Evolutionary conservation across 2,113 vertebrate species (phyloP).

Genomic region (Atrichornis clamosus): DNA sequence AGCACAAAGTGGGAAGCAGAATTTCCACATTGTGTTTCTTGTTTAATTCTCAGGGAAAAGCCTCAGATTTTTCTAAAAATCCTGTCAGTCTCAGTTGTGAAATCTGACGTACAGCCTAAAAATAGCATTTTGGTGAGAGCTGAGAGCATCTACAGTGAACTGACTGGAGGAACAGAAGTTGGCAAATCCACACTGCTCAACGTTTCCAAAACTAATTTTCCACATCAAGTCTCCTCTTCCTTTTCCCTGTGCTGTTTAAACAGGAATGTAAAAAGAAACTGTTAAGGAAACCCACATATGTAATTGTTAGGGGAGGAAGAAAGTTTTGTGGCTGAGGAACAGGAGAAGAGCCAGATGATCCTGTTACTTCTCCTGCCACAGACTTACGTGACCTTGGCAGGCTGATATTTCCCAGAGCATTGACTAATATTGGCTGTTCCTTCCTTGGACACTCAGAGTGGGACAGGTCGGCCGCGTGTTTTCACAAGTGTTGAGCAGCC

Average conservation of each 20-base stretch:
- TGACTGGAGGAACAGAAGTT: conserved; percentile 27
- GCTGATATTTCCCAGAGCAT: neutral
- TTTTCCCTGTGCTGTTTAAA: conserved; percentile 68
- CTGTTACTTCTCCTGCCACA: conserved; percentile 47
- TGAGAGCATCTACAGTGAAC: neutral
- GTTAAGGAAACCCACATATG: conserved; percentile 66
- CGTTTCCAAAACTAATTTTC: conserved; percentile 69
- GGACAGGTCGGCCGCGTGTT: neutral
- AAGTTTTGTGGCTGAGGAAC: conserved; percentile 44
- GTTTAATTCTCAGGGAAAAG: conserved; percentile 7
- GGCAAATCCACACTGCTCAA: conserved; percentile 37
- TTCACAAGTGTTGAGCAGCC: neutral
- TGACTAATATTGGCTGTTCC: neutral
- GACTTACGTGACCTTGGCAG: conserved; percentile 35
- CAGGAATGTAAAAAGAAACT: conserved; percentile 68
- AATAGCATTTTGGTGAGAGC: conserved; percentile 18
- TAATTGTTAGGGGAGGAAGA: conserved; percentile 54
- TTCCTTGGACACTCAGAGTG: neutral
- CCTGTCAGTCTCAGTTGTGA: conserved; percentile 34
- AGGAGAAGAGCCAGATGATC: conserved; percentile 45
- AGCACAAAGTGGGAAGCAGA: neutral
- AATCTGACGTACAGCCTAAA: conserved; percentile 52
- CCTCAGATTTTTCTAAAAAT: conserved; percentile 6
- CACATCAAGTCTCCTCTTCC: conserved; percentile 65
- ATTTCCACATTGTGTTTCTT: neutral